These are phyloP conservation scores for Nasonia oneida DNA, from an alignment of 2,888 invertebrate genomes.

Conservation along the genomic window DNA sequence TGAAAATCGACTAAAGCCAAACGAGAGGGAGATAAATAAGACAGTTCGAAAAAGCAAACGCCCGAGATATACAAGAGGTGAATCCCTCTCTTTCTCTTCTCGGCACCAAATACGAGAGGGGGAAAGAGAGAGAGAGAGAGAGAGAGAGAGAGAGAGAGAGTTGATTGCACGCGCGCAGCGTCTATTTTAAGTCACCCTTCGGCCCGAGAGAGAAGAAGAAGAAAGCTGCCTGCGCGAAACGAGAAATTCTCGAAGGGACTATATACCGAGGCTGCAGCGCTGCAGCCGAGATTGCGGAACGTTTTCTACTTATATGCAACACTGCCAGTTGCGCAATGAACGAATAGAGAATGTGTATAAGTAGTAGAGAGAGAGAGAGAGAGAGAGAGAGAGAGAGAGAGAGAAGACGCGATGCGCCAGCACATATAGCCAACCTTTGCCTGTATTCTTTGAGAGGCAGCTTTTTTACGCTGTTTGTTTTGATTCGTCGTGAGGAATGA, in stretches of 20 bases:
- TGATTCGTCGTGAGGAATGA: conserved; percentile 7
- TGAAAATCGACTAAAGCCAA: background rate
- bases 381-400: no score
- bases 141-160: conserved; percentile 24
- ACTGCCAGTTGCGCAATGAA: background rate
- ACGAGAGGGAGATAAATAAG: background rate
- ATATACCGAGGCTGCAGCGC: background rate
- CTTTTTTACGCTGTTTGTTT: conserved; percentile 11
- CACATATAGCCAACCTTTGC: no score
- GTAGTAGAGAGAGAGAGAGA: no score
- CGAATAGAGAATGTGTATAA: no score
- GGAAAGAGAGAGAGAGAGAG: conserved; percentile 19
- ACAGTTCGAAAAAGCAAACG: conserved; percentile 14
- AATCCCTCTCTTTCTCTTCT: conserved; percentile 10
- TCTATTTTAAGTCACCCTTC: conserved; percentile 62
- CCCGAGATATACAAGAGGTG: background rate
- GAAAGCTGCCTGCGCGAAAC: conserved; percentile 26
- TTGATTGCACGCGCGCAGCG: conserved; percentile 58
- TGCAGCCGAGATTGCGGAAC: conserved; percentile 5
- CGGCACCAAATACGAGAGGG: conserved; percentile 55
- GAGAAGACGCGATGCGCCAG: no score
- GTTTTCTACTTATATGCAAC: background rate
- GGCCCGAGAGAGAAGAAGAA: conserved; percentile 23
- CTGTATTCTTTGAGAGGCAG: background rate
- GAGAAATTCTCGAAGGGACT: conserved; percentile 23